Evolutionary conservation across 2,888 invertebrate species (phyloP), one percentile per base, ranked within the genome.

Genomic region (Cacoxenus indagator): DNA sequence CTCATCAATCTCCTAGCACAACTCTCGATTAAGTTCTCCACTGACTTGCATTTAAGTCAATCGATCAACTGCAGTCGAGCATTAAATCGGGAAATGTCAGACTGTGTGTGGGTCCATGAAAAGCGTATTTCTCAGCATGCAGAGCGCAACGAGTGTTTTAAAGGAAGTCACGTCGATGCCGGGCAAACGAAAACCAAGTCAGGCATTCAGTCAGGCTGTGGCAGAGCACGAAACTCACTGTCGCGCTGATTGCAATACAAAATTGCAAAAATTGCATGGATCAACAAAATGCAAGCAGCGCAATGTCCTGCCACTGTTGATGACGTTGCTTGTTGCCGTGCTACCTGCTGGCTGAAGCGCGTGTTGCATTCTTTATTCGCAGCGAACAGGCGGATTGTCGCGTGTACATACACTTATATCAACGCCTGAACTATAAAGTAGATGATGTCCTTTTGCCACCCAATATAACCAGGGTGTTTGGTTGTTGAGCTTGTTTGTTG

Each of bases 61-160:
- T 48, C 19, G 48, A 19, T 19, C 48, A 57, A 37, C 5, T 0
- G 37, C 5, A 57, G 57, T 29, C 57, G 24, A 62, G 45, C 61
- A 62, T 62, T 62, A 62, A 45, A 62, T 62, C 43, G 45, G 19
- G 24, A 45, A 62, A 26, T 62, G 45, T 45, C 45, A 43, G 19
- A 6, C 45, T 43, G 9, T 22, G 22, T 9, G 11, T 43, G 5
- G 11, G 59, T 43, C 61, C 22, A 62, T 43, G 29, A 62, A 45
- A 55, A 19, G 26, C 5, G 14, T 27, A 26, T 55, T 55, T 24
- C 9, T 55, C 27, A 55, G 17, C 55, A n/a, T 55, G 55, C 9
- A n/a, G n/a, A n/a, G n/a, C 27, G 27, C 27, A 24, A n/a, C 24
- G 22, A 3, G 17, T 19, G 51, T 9, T 51, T 51, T 51, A 51